Conservation (phyloP, 2,888 invertebrate genomes). For the Catocala nupta region DNA sequence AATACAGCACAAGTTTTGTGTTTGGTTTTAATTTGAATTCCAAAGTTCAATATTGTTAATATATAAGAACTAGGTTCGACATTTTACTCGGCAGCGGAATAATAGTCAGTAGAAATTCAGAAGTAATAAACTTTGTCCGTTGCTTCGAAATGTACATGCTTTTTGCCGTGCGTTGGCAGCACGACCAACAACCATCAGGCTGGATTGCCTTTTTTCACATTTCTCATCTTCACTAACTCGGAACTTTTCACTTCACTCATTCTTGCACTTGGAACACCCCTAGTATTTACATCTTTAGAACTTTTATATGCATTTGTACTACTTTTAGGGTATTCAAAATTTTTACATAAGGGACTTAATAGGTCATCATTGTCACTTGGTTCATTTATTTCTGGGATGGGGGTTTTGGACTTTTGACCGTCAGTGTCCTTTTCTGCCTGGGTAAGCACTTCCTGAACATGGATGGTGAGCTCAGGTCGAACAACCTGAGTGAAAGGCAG, state of each 20-base stretch:
- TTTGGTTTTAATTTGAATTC: neutral
- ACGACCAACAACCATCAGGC: conserved; percentile 83
- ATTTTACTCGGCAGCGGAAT: conserved; percentile 39
- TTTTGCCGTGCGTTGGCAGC: conserved; percentile 75
- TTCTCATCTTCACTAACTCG: conserved; percentile 54
- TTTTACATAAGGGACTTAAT: conserved; percentile 30
- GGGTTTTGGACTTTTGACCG: conserved; percentile 56
- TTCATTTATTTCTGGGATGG: conserved; percentile 77
- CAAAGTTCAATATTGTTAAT: neutral
- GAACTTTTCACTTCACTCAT: conserved; percentile 45
- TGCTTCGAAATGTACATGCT: conserved; percentile 83
- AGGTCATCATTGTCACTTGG: conserved; percentile 61
- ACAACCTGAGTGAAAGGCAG: conserved; percentile 82
- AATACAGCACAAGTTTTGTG: too few relatives aligned
- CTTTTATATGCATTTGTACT: conserved; percentile 27
- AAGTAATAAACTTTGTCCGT: conserved; percentile 81
- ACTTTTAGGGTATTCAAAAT: conserved; percentile 31
- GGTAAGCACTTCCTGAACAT: conserved; percentile 80
- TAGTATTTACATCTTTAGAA: conserved; percentile 35
- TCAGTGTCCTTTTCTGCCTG: conserved; percentile 69
- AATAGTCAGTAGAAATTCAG: conserved; percentile 51
- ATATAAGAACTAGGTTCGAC: conserved; percentile 21
- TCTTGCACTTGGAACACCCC: conserved; percentile 24
- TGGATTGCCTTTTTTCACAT: conserved; percentile 55
- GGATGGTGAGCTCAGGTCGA: conserved; percentile 79